These are phyloP conservation scores for Rhabdornis inornatus DNA, from an alignment of 2,113 vertebrate genomes.

Conservation along the genomic window DNA sequence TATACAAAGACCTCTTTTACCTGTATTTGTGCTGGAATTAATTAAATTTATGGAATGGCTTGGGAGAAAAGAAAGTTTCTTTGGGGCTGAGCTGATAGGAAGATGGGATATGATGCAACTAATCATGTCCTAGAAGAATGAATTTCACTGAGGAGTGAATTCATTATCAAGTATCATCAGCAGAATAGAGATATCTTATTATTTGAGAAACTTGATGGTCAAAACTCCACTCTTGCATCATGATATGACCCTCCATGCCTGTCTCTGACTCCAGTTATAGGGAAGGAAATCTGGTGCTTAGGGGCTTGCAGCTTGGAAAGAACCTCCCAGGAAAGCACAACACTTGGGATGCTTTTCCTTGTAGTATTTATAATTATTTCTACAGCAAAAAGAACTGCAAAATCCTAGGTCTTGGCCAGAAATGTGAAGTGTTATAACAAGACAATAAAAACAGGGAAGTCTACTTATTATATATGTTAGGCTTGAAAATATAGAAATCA, in stretches of 20 bases:
- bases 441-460: neutral
- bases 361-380: neutral
- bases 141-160: neutral
- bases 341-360: neutral
- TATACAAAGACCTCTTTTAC: neutral
- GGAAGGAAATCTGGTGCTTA: neutral
- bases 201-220: neutral
- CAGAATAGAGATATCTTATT: neutral
- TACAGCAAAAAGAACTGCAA: neutral
- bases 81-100: neutral
- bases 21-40: neutral
- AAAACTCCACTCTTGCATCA: neutral
- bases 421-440: neutral
- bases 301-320: neutral
- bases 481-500: neutral
- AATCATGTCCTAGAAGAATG: neutral
- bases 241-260: neutral
- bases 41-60: neutral
- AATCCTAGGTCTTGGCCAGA: neutral
- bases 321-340: neutral
- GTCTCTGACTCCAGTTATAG: neutral
- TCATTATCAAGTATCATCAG: neutral
- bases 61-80: neutral
- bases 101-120: neutral
- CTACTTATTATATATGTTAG: neutral